Evolutionary conservation across 2,888 invertebrate genomes (phyloP), one percentile per base, ranked within the genome.

Genomic region (Agrenia bidenticulata): DNA sequence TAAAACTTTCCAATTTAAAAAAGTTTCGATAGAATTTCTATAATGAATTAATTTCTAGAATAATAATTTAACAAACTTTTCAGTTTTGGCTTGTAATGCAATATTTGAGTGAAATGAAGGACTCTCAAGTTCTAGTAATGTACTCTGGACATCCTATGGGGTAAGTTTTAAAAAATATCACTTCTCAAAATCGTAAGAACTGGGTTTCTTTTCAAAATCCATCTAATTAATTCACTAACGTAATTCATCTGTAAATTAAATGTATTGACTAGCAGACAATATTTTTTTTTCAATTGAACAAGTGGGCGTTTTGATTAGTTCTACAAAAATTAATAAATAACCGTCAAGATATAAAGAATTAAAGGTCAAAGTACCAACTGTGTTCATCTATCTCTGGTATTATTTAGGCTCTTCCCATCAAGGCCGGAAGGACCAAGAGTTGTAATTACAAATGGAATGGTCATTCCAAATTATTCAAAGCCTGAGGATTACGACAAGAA

Each of bases 401-500:
- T 39, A 9, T 39, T 39, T 13, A 55, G 55, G 2, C 78, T 86
- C 15, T 86, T 85, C 76, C 85, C 85, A 1, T 81, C 81, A 61
- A 75, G 74, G 11, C 61, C 77, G 0, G 82, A 83, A 1, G 80
- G 83, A 1, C 85, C 86, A 7, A 77, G 85, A 63, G 77, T 84
- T 24, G 82, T 86, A 62, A 83, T 86, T 64, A 85, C 85, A 23
- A 86, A 86, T 77, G 86, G 86, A 66, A 85, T 86, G 85, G 84
- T 86, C 72, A 81, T 86, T 51, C 86, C 86, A 0, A 85, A 85
- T 76, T 85, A 85, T 76, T 85, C 85, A 1, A 80, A 81, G 2
- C 78, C 81, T 57, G 79, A 79, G 1, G 78, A 82, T 64, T 86
- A 86, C 73, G 84, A 85, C 74, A 81, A 82, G 69, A 79, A 83